Percentiles rank a stretch among this genome's conserved stretches.
Evolutionary conservation across 2,797 vertebrate species (phyloP).

Genomic region (Eulemur coronatus): DNA sequence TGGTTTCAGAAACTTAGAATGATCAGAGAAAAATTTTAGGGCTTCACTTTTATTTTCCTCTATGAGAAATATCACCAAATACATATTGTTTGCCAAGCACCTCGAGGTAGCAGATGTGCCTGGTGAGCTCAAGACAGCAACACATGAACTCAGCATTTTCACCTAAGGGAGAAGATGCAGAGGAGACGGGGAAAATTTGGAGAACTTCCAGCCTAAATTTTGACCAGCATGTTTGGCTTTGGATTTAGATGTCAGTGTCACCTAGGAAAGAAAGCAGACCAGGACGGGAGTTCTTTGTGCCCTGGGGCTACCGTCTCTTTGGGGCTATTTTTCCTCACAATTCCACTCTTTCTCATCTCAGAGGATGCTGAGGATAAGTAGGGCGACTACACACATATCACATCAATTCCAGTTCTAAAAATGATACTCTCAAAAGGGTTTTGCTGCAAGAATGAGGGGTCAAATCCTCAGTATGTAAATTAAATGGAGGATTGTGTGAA

Average conservation of each 20-base stretch:
- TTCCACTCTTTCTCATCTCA: neutral
- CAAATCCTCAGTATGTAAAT: neutral
- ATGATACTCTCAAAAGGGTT: neutral
- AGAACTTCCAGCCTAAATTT: neutral
- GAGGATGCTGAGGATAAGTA: neutral
- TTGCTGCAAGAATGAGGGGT: neutral
- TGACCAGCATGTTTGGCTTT: neutral
- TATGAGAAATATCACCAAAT: constrained; percentile 1
- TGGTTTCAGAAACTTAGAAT: neutral
- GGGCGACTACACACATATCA: neutral
- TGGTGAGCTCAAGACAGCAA: neutral
- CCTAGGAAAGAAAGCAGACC: neutral
- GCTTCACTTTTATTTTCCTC: neutral
- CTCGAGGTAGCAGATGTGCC: neutral
- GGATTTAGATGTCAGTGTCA: neutral
- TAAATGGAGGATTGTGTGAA: neutral
- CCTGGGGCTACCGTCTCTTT: neutral
- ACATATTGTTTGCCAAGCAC: neutral
- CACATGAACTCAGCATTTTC: neutral
- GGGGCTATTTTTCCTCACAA: neutral
- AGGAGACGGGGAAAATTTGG: neutral
- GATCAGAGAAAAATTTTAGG: neutral
- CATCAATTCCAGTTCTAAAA: neutral
- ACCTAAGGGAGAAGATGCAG: neutral
- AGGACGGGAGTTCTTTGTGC: neutral